Conservation (phyloP, 2,113 vertebrate genomes). For the Embiotoca jacksoni region DNA sequence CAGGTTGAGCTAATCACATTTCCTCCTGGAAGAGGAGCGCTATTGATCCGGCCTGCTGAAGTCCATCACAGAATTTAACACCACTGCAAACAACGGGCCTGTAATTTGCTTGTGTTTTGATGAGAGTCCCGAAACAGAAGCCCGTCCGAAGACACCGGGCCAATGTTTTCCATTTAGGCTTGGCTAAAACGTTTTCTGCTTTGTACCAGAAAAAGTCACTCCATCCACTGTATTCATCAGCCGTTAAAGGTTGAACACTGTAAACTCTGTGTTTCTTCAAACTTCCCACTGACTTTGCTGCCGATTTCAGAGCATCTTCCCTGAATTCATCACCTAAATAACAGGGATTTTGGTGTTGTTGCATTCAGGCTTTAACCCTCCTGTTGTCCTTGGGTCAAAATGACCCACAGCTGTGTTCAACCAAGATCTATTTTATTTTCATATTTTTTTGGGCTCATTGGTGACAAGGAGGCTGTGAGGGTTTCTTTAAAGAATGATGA, state of each 20-base stretch:
- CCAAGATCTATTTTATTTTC: too few relatives aligned
- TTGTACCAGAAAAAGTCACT: too few relatives aligned
- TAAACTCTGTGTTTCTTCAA: background rate
- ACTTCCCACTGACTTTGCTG: background rate
- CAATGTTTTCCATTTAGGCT: background rate
- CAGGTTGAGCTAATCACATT: conserved; percentile 58
- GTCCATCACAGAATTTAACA: conserved; percentile 35
- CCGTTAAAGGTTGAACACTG: background rate
- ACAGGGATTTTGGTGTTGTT: too few relatives aligned
- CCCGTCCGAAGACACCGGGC: background rate
- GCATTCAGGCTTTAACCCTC: too few relatives aligned
- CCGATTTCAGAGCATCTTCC: background rate
- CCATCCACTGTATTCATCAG: too few relatives aligned
- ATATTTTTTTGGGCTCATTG: too few relatives aligned
- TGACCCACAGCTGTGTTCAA: too few relatives aligned
- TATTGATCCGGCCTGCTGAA: conserved; percentile 55
- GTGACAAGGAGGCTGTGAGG: too few relatives aligned
- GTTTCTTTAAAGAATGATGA: too few relatives aligned
- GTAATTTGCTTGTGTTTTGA: conserved; percentile 18
- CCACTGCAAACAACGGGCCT: background rate
- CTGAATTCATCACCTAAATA: too few relatives aligned
- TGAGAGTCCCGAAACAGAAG: conserved; percentile 13
- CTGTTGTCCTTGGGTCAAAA: too few relatives aligned
- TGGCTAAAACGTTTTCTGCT: background rate
- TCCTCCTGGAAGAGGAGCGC: conserved; percentile 17